phyloP scores from a whole-genome alignment of 2,797 vertebrate genomes.

The Eulemur rubriventer region DNA sequence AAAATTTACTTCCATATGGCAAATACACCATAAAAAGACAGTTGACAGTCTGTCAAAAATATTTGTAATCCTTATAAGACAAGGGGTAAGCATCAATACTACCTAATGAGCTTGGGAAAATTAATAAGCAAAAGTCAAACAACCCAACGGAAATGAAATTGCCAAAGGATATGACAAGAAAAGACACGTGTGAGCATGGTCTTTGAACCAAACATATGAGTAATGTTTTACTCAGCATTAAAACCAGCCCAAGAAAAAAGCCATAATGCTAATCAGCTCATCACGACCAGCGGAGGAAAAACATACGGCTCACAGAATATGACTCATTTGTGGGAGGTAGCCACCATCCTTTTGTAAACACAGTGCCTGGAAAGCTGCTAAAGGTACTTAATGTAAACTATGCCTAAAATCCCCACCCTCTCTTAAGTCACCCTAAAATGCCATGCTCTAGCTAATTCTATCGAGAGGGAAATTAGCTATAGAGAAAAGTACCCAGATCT shows the following conservation, averaged over 20 bases:
- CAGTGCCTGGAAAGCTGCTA: neutral
- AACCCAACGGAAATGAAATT: neutral
- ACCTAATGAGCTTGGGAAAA: neutral
- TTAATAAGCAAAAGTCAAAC: neutral
- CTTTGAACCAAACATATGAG: neutral
- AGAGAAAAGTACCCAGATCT: neutral
- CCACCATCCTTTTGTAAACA: neutral
- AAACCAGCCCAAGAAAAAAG: neutral
- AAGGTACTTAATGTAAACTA: neutral
- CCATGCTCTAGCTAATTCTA: neutral
- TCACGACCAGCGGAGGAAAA: neutral
- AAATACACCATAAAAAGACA: neutral
- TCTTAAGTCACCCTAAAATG: neutral
- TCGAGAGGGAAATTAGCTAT: neutral
- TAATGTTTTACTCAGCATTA: neutral
- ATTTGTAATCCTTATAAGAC: neutral
- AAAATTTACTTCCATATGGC: neutral
- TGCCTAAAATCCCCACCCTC: neutral
- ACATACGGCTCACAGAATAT: neutral
- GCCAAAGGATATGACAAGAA: neutral
- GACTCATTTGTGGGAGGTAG: constrained; percentile 1
- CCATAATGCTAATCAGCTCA: neutral
- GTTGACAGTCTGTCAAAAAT: neutral
- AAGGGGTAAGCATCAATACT: neutral
- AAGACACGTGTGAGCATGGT: neutral